phyloP scores from a whole-genome alignment of 2,113 vertebrate species.

The Neofelis nebulosa region DNA sequence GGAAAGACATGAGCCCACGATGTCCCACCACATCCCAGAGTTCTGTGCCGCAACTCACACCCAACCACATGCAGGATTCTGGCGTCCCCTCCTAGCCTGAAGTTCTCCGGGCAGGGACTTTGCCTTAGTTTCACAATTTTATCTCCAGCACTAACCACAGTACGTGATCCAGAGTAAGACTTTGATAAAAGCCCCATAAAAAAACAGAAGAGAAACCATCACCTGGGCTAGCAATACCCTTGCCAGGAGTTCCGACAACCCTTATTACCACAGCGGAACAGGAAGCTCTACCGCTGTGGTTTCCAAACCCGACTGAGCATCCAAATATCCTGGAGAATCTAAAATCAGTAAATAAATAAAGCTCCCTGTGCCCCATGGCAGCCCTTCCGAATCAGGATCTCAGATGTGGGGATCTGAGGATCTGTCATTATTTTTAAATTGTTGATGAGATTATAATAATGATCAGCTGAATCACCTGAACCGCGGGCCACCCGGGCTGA shows the following conservation, averaged over 20 bases:
- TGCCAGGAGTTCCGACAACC: neutral
- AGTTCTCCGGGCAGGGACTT: neutral
- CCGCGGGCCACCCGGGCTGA: neutral
- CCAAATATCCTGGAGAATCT: neutral
- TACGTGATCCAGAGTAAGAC: neutral
- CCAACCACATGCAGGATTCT: accelerated
- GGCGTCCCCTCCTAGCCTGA: neutral
- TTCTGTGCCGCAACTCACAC: neutral
- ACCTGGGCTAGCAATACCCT: neutral
- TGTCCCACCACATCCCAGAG: neutral
- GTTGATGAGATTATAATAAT: neutral
- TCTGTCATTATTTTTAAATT: neutral
- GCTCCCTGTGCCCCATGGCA: neutral
- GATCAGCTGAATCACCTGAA: neutral
- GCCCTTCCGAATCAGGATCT: neutral
- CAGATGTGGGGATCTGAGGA: neutral
- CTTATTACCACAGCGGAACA: neutral
- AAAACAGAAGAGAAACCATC: neutral
- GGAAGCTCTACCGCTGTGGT: neutral
- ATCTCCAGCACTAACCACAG: neutral
- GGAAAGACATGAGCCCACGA: neutral
- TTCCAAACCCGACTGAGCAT: neutral
- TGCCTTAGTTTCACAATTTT: neutral
- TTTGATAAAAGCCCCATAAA: neutral
- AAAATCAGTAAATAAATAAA: neutral